phyloP scores from a whole-genome alignment of 2,113 vertebrate species.

The Gallinago media region DNA sequence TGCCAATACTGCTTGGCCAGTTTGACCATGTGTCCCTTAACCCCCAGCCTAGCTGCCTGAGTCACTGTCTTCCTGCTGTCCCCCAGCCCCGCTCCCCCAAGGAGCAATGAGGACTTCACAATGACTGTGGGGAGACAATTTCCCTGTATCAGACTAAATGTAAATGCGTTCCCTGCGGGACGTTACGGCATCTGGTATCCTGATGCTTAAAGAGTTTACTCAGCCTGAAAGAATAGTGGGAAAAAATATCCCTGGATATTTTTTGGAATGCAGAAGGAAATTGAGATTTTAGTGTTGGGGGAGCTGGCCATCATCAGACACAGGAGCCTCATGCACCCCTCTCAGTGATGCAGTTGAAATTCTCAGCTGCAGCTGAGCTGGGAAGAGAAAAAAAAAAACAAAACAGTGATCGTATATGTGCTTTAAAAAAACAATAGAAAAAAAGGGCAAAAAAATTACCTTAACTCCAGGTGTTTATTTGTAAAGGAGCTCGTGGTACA shows the following conservation, averaged over 20 bases:
- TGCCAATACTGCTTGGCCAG: neutral
- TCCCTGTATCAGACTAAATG: neutral
- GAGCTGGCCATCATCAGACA: neutral
- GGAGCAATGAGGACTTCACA: fast-evolving
- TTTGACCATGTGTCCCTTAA: fast-evolving
- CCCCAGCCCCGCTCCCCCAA: neutral
- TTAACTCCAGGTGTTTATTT: neutral
- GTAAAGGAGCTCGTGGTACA: neutral
- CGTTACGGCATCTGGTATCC: conserved; percentile 35
- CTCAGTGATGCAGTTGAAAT: neutral
- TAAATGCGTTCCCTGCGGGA: neutral
- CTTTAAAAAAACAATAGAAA: neutral
- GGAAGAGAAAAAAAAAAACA: neutral
- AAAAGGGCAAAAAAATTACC: neutral
- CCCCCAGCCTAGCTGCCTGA: neutral
- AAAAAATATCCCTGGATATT: neutral
- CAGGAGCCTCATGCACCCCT: neutral
- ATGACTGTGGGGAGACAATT: fast-evolving
- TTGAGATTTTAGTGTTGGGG: neutral
- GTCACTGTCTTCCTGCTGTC: neutral
- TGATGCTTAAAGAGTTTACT: conserved; percentile 40
- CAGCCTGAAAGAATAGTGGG: conserved; percentile 44
- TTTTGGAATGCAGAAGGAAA: conserved; percentile 61
- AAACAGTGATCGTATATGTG: fast-evolving
- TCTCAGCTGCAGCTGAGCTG: neutral